Evolutionary conservation across 2,888 invertebrate species (phyloP).

Genomic region (Ypsolopha scabrella): DNA sequence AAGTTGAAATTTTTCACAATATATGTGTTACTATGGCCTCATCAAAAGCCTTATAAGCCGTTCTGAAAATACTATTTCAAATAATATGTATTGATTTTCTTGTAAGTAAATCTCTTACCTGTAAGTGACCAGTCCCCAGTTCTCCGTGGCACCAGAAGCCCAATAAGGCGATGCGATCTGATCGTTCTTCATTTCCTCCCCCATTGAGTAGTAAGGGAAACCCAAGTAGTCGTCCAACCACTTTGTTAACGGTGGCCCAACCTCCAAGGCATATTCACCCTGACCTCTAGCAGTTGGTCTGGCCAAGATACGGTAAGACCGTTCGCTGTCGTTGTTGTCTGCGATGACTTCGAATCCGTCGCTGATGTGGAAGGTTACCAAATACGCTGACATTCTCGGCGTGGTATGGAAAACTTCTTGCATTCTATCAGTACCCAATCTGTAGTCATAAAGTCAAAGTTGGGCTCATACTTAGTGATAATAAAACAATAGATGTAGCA

Average conservation of each 20-base stretch:
- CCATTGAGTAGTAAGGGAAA: conserved; percentile 50
- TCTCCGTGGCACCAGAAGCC: conserved; percentile 63
- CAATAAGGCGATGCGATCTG: conserved; percentile 57
- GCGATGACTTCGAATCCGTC: conserved; percentile 50
- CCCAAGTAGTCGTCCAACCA: conserved; percentile 50
- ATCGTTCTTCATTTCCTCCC: conserved; percentile 47
- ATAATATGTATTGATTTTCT: no score
- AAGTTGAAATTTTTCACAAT: no score
- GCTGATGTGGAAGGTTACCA: conserved; percentile 78
- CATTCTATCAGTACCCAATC: no score
- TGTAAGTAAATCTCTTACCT: conserved; percentile 25
- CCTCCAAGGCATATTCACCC: conserved; percentile 42
- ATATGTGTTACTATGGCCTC: no score
- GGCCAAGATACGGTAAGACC: conserved; percentile 49
- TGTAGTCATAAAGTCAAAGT: no score
- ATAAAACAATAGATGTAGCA: no score
- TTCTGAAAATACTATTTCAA: no score
- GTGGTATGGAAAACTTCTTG: conserved; percentile 65
- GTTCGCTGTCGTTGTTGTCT: conserved; percentile 28
- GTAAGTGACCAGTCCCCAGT: conserved; percentile 61
- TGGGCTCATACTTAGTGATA: no score
- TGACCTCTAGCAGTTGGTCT: conserved; percentile 45
- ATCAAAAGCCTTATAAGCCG: no score
- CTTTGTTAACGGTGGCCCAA: conserved; percentile 45
- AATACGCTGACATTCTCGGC: conserved; percentile 84